Conservation (phyloP, 2,113 vertebrate species). For the Rallus limicola region DNA sequence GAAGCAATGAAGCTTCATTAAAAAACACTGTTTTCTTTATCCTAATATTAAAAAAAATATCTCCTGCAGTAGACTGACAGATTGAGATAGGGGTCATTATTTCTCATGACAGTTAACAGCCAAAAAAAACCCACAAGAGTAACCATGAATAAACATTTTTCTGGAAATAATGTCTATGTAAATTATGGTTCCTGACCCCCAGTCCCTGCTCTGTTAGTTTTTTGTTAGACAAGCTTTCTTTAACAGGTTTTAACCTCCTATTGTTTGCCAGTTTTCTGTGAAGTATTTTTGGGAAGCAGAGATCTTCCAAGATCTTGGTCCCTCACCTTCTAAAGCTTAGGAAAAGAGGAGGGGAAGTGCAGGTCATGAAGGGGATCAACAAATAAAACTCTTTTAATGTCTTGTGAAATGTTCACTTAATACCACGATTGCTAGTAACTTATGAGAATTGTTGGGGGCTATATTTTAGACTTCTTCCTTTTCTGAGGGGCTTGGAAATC, state of each 20-base stretch:
- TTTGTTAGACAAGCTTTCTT: not conserved
- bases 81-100: not conserved
- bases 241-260: not conserved
- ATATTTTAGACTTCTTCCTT: not conserved
- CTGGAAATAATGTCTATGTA: not conserved
- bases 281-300: not conserved
- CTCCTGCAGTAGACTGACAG: not conserved
- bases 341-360: not conserved
- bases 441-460: not conserved
- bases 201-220: not conserved
- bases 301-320: not conserved
- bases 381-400: too few relatives aligned
- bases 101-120: not conserved
- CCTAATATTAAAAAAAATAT: too few relatives aligned
- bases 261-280: not conserved
- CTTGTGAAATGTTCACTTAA: not conserved
- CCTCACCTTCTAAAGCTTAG: not conserved
- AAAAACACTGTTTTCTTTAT: not conserved
- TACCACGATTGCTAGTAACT: not conserved
- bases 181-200: not conserved
- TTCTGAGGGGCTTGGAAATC: not conserved
- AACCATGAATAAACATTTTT: not conserved
- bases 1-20: not conserved
- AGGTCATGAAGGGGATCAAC: not conserved
- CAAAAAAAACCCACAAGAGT: not conserved